Evolutionary conservation across 2,888 invertebrate species (phyloP).

Genomic region (Punctoribates punctum): DNA sequence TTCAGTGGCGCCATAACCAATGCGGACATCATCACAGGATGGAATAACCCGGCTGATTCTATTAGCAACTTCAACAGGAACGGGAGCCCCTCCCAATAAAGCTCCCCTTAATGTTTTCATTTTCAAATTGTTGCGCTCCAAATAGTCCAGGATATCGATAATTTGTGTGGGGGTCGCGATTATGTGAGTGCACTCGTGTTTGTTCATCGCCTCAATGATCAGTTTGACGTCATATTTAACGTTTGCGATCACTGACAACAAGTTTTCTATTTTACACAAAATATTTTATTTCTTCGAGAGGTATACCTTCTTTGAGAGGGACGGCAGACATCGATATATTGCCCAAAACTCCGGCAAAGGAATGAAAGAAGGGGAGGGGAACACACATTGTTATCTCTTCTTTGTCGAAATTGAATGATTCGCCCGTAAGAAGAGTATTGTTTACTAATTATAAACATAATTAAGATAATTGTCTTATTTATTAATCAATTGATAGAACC

Average conservation of each 20-base stretch:
- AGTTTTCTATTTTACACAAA: background rate
- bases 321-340: constrained; percentile 37
- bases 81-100: constrained; percentile 42
- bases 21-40: constrained; percentile 28
- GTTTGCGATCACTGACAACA: constrained; percentile 20
- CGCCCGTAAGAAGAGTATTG: constrained; percentile 22
- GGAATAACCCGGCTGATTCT: constrained; percentile 34
- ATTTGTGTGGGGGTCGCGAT: constrained; percentile 42
- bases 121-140: constrained; percentile 27
- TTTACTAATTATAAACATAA: constrained; percentile 14
- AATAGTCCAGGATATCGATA: constrained; percentile 42
- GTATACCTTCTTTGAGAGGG: constrained; percentile 33
- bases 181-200: constrained; percentile 40
- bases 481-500: constrained; percentile 27
- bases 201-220: constrained; percentile 34
- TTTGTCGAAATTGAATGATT: constrained; percentile 15
- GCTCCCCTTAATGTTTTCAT: constrained; percentile 35
- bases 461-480: background rate
- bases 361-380: constrained; percentile 44
- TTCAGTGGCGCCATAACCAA: constrained; percentile 45
- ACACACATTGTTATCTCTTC: constrained; percentile 19
- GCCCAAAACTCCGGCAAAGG: constrained; percentile 42
- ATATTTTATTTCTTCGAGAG: too few relatives aligned
- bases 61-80: constrained; percentile 40
- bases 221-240: constrained; percentile 40